phyloP scores from a whole-genome alignment of 1,140 invertebrate species.

The Lasaia peninsularis region DNA sequence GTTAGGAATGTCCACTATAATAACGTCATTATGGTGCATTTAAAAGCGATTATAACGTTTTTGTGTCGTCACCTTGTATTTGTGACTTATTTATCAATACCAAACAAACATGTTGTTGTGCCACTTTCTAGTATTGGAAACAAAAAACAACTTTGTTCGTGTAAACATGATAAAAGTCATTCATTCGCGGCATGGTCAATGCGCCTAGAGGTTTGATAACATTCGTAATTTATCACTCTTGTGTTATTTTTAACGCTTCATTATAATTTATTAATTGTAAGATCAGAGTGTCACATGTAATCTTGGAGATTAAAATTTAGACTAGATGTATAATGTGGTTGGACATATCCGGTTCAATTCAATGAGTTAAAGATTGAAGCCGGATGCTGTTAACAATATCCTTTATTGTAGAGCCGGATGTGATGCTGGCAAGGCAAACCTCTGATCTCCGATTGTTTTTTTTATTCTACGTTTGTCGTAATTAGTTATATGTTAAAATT shows the following conservation, averaged over 20 bases:
- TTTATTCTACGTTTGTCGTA: background rate
- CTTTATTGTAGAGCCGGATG: background rate
- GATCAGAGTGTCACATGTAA: background rate
- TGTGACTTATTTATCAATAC: constrained; percentile 7
- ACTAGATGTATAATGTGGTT: background rate
- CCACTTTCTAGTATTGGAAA: constrained; percentile 17
- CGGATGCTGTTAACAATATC: background rate
- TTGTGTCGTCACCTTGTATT: constrained; percentile 7
- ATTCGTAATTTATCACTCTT: constrained; percentile 10
- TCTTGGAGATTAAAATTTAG: background rate
- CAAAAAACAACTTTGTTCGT: constrained; percentile 19
- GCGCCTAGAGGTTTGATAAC: constrained; percentile 14
- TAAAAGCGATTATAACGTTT: background rate
- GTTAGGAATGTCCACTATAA: background rate
- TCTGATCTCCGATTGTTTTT: background rate
- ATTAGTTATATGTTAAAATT: too few species aligned
- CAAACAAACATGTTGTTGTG: constrained; percentile 13
- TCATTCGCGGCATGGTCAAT: constrained; percentile 27
- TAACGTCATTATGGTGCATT: background rate
- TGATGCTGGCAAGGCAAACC: background rate
- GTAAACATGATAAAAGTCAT: constrained; percentile 27
- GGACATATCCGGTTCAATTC: background rate
- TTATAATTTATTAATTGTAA: background rate
- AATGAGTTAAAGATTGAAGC: background rate
- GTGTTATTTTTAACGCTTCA: background rate